Percentiles rank a stretch among this genome's conserved stretches.
Evolutionary conservation across 92 coral and sea anemone species (phyloP).

Genomic region (Porites divaricata): DNA sequence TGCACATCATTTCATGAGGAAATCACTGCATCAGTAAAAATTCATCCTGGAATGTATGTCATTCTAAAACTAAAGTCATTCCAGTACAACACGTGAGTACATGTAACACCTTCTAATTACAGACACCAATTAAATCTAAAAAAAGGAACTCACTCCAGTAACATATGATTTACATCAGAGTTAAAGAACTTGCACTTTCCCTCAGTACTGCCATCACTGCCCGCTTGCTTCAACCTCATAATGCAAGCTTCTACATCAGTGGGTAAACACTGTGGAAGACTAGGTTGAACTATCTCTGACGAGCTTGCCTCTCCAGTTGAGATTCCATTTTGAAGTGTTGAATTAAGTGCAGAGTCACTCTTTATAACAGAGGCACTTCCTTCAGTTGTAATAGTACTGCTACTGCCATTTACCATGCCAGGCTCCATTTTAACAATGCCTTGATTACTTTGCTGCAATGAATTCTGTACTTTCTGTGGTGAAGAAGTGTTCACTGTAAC

Average conservation of each 20-base stretch:
- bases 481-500: neutral
- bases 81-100: no score
- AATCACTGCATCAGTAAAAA: no score
- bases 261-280: slow-evolving; percentile 85
- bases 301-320: slow-evolving; percentile 13
- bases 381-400: neutral
- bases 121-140: neutral
- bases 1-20: no score
- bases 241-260: slow-evolving; percentile 78
- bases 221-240: slow-evolving; percentile 86
- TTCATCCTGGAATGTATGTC: no score
- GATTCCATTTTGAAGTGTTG: slow-evolving; percentile 59
- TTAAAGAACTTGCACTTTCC: slow-evolving; percentile 98
- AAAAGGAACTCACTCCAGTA: slow-evolving; percentile 78
- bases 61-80: no score
- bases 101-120: neutral
- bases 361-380: neutral
- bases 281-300: slow-evolving; percentile 53
- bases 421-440: slow-evolving; percentile 27
- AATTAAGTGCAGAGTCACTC: slow-evolving; percentile 1
- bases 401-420: slow-evolving; percentile 17
- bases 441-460: slow-evolving; percentile 19
- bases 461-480: slow-evolving; percentile 15
- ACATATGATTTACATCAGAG: slow-evolving; percentile 93
- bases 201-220: slow-evolving; percentile 75